These are phyloP conservation scores for Lepilemur septentrionalis DNA, from an alignment of 2,797 vertebrate genomes.

Conservation along the genomic window DNA sequence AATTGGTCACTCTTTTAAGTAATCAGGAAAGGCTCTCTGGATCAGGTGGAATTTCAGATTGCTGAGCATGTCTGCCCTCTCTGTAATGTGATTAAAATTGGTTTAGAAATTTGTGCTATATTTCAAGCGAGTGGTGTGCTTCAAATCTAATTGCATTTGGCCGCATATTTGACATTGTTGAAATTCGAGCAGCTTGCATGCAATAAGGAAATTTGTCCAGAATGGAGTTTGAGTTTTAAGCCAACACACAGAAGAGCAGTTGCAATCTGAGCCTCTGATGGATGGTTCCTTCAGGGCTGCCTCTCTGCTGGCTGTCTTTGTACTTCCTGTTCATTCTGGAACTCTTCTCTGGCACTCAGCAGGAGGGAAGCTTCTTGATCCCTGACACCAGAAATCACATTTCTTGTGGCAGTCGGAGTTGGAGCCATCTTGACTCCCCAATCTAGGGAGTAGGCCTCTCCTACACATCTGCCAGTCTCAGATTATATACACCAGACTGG, in stretches of 20 bases:
- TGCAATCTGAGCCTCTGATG: conserved; percentile 51
- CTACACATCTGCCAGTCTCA: background rate
- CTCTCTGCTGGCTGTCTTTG: conserved; percentile 21
- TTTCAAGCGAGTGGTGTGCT: conserved; percentile 73
- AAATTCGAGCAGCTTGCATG: conserved; percentile 76
- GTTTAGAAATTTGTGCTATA: conserved; percentile 72
- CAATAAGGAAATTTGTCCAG: conserved; percentile 70
- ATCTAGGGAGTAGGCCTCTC: background rate
- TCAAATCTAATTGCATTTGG: conserved; percentile 76
- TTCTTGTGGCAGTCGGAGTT: background rate
- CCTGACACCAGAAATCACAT: conserved; percentile 45
- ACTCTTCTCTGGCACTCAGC: conserved; percentile 42
- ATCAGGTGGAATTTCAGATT: conserved; percentile 64
- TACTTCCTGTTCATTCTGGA: conserved; percentile 47
- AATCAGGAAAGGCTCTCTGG: conserved; percentile 53
- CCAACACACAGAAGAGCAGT: conserved; percentile 60
- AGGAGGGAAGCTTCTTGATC: conserved; percentile 34
- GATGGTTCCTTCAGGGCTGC: conserved; percentile 41
- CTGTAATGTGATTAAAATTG: conserved; percentile 77
- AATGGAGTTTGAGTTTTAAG: conserved; percentile 73
- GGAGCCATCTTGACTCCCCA: background rate
- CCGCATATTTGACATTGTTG: conserved; percentile 66
- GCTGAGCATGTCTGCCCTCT: conserved; percentile 62
- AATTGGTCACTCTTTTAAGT: conserved; percentile 53
- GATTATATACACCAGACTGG: background rate